These are phyloP conservation scores for Actias luna DNA, from an alignment of 2,888 invertebrate genomes.

Conservation along the genomic window DNA sequence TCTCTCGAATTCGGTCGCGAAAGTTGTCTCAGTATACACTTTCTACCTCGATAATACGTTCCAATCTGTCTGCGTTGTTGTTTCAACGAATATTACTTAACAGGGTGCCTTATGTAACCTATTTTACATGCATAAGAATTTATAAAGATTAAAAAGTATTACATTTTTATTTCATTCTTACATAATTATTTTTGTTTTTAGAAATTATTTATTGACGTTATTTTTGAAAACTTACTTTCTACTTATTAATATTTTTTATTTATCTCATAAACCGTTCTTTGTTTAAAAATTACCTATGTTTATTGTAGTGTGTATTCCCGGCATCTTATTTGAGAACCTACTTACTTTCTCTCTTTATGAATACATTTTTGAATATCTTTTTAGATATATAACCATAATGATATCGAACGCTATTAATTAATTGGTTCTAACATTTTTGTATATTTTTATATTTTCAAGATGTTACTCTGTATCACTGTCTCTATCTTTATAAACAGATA, in stretches of 20 bases:
- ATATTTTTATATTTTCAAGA: too few relatives aligned
- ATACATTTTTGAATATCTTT: too few relatives aligned
- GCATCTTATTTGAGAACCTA: background rate
- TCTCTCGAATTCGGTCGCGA: slow-evolving; percentile 81
- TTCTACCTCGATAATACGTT: slow-evolving; percentile 66
- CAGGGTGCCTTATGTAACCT: slow-evolving; percentile 17
- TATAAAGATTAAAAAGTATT: background rate
- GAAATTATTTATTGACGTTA: background rate
- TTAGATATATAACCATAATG: too few relatives aligned
- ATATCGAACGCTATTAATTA: too few relatives aligned
- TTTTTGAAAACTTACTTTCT: background rate
- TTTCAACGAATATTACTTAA: slow-evolving; percentile 19
- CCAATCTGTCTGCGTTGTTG: slow-evolving; percentile 53
- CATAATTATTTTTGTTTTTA: background rate
- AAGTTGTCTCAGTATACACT: slow-evolving; percentile 77
- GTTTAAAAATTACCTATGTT: background rate
- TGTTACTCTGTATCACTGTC: background rate
- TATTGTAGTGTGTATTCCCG: background rate
- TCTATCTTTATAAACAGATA: background rate
- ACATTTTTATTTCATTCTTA: background rate
- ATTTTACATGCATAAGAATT: background rate
- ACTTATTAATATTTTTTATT: background rate
- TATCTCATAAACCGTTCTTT: background rate
- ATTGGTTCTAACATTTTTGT: too few relatives aligned
- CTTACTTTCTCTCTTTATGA: too few relatives aligned